Evolutionary conservation across 2,113 vertebrate genomes (phyloP).

Genomic region (Hystrix brachyura): DNA sequence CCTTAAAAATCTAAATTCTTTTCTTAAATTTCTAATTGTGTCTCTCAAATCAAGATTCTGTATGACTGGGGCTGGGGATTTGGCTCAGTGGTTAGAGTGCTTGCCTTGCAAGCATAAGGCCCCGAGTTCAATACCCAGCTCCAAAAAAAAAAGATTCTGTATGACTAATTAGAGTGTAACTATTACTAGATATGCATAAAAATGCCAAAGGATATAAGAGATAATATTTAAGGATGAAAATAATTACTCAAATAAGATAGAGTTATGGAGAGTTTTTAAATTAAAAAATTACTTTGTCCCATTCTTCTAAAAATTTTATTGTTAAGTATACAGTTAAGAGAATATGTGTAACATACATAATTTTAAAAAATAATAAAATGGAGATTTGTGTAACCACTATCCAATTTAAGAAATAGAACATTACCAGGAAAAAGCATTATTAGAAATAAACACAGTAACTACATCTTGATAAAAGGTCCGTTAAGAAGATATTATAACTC

Average conservation of each 20-base stretch:
- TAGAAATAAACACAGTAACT: background rate
- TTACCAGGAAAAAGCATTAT: background rate
- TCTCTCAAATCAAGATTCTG: slow-evolving; percentile 21
- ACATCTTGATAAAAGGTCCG: background rate
- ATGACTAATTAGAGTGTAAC: background rate
- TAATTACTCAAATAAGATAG: slow-evolving; percentile 16
- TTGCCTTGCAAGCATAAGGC: too few species aligned
- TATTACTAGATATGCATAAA: slow-evolving; percentile 20
- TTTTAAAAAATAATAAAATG: slow-evolving; percentile 26
- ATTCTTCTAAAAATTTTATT: slow-evolving; percentile 33
- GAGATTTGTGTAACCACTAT: background rate
- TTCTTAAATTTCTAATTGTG: background rate
- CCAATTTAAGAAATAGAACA: slow-evolving; percentile 49
- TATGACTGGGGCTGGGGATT: background rate
- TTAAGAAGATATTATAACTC: background rate
- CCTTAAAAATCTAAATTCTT: background rate
- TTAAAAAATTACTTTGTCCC: slow-evolving; percentile 14
- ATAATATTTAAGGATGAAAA: slow-evolving; percentile 49
- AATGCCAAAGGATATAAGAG: background rate
- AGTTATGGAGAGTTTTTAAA: slow-evolving; percentile 1
- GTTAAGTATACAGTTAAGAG: slow-evolving; percentile 20
- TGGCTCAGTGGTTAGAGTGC: too few species aligned
- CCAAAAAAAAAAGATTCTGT: background rate
- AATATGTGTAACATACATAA: background rate
- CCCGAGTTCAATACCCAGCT: too few species aligned